Evolutionary conservation across 2,888 invertebrate species (phyloP).

Genomic region (Argyresthia goedartella): DNA sequence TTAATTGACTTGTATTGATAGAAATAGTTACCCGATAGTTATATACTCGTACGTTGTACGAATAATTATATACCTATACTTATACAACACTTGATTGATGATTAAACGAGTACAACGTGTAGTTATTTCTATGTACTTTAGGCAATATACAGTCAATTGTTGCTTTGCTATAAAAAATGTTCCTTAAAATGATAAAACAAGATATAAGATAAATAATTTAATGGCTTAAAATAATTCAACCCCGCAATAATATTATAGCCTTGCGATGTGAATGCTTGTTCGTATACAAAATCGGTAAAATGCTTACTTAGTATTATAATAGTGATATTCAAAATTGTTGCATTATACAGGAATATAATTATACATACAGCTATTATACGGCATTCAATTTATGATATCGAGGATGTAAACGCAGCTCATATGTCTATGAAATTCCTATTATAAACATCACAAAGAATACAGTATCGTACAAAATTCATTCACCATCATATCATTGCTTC

Average conservation of each 20-base stretch:
- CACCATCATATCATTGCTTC: constrained; percentile 60
- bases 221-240: no score
- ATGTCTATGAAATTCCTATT: neutral
- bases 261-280: neutral
- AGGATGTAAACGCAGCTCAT: neutral
- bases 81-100: no score
- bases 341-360: no score
- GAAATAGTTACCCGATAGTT: no score
- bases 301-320: neutral
- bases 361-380: no score
- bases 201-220: neutral
- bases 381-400: no score
- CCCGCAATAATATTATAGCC: neutral
- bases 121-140: constrained; percentile 22
- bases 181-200: no score
- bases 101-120: no score
- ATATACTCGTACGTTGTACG: no score
- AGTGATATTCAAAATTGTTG: neutral
- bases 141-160: constrained; percentile 42
- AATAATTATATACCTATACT: no score
- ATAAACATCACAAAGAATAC: neutral
- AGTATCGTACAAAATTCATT: constrained; percentile 49
- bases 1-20: no score
- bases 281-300: neutral
- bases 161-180: neutral